Evolutionary conservation across 2,113 vertebrate species (phyloP).

Genomic region (Sclerurus mexicanus): DNA sequence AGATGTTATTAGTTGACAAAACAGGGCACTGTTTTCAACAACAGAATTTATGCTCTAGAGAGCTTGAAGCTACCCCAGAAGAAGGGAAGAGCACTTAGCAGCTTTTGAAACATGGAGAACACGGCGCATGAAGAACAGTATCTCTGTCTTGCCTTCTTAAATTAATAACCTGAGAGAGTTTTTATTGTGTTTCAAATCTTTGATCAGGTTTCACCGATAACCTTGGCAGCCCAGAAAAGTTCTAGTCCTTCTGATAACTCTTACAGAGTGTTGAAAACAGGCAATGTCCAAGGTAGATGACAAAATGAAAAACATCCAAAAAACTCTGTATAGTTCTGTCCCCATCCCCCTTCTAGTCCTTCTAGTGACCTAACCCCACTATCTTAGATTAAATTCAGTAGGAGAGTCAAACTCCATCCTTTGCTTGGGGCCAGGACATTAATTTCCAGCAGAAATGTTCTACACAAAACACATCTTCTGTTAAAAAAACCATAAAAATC

Average conservation of each 20-base stretch:
- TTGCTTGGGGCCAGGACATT: neutral
- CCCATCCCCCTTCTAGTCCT: neutral
- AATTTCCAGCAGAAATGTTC: neutral
- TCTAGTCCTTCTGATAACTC: neutral
- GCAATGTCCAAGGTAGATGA: neutral
- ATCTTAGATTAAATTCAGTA: neutral
- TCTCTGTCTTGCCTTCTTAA: neutral
- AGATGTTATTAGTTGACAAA: slow-evolving; percentile 45
- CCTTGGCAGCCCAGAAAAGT: neutral
- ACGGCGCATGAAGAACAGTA: neutral
- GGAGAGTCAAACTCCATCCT: neutral
- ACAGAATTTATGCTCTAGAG: slow-evolving; percentile 19
- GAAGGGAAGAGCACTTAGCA: neutral
- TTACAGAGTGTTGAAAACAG: neutral
- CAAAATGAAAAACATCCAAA: neutral
- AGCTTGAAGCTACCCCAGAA: neutral
- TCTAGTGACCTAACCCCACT: neutral
- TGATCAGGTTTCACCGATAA: neutral
- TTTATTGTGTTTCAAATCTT: neutral
- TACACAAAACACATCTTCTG: neutral
- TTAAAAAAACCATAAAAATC: neutral
- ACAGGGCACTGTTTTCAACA: neutral
- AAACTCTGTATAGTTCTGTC: too few species aligned
- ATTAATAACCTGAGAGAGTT: neutral
- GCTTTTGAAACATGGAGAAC: neutral